phyloP scores from a whole-genome alignment of 2,113 vertebrate species.

The Oreochromis aureus region DNA sequence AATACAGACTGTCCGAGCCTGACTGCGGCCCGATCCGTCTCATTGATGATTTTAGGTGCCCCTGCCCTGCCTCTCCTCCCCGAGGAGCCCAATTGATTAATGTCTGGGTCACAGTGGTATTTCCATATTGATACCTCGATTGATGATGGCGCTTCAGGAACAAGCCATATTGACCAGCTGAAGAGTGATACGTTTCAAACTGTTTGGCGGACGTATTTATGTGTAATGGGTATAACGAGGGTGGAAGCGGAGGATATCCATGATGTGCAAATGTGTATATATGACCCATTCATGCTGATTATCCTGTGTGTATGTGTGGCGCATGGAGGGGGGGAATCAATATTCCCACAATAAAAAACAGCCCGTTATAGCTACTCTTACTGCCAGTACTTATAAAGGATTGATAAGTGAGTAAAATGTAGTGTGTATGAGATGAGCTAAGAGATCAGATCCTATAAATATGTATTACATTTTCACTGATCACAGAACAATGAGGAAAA shows the following conservation, averaged over 20 bases:
- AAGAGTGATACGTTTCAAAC: conserved; percentile 57
- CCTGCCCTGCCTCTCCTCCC: conserved; percentile 48
- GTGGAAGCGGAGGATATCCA: neutral
- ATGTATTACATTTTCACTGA: neutral
- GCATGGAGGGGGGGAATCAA: neutral
- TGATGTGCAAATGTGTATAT: neutral
- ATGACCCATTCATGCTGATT: neutral
- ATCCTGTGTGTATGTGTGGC: neutral
- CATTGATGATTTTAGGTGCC: conserved; percentile 67
- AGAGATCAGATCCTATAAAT: neutral
- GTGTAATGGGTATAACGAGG: neutral
- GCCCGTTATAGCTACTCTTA: neutral
- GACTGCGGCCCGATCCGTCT: conserved; percentile 64
- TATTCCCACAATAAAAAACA: neutral
- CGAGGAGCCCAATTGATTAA: conserved; percentile 68
- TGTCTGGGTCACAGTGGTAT: conserved; percentile 73
- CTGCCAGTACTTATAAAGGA: neutral
- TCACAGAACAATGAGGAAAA: neutral
- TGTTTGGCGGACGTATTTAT: conserved; percentile 28
- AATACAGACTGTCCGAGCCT: conserved; percentile 64
- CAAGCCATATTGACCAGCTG: conserved; percentile 66
- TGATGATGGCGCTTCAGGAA: conserved; percentile 71
- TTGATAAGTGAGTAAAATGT: neutral
- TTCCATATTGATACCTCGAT: conserved; percentile 77
- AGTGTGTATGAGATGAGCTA: neutral